phyloP scores from a whole-genome alignment of 2,113 vertebrate species.

The Dipodomys stephensi region DNA sequence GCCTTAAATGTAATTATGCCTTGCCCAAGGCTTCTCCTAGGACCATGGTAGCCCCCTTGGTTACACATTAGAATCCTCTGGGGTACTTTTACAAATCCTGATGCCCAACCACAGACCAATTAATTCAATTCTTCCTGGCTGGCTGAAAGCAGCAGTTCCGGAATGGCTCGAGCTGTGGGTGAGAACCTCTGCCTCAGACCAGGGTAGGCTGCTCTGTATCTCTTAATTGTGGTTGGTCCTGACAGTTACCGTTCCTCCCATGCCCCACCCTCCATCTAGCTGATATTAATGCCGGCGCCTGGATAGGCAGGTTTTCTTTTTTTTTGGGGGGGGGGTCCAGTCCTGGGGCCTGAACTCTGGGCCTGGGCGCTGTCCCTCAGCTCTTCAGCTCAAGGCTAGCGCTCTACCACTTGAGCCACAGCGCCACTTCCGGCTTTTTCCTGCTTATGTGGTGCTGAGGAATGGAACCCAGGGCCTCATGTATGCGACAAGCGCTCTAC shows the following conservation, averaged over 20 bases:
- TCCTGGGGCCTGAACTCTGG: too few species aligned
- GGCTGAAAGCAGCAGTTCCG: background rate
- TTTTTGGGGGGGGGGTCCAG: too few species aligned
- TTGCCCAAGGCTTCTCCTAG: background rate
- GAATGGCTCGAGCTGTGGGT: conserved; percentile 9
- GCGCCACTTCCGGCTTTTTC: too few species aligned
- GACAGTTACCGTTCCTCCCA: background rate
- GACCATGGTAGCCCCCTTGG: background rate
- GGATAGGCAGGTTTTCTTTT: too few species aligned
- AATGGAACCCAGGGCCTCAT: too few species aligned
- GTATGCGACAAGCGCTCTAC: too few species aligned
- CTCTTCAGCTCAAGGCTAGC: too few species aligned
- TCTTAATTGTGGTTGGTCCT: conserved; percentile 61
- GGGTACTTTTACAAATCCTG: conserved; percentile 51
- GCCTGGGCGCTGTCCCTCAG: too few species aligned
- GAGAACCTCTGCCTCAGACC: conserved; percentile 37
- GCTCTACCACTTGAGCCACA: too few species aligned
- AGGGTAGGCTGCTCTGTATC: background rate
- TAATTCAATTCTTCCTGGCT: conserved; percentile 50
- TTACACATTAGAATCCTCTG: conserved; percentile 58
- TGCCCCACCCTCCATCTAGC: background rate
- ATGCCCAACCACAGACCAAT: conserved; percentile 10
- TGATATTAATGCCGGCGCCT: background rate
- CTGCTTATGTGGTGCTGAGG: too few species aligned
- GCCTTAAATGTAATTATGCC: conserved; percentile 36